Base-by-base conservation (phyloP, 2,888 invertebrate genomes). In the Melikaiella ostensackeni region DNA sequence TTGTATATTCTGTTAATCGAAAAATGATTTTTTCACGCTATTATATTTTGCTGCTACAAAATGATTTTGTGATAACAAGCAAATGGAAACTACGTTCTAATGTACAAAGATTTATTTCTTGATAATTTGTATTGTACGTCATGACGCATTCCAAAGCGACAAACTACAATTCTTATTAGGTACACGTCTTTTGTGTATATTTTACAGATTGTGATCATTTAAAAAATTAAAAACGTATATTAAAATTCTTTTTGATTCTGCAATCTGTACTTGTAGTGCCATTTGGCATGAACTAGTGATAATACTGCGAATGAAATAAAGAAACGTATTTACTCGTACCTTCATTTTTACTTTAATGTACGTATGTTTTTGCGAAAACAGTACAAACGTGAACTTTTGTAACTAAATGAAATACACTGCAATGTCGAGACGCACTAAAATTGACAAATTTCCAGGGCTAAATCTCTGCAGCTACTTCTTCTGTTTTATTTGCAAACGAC, bases 281-380 rank as follows among this genome's bases (percentile, higher is more conserved):
- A 79, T 77, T 81, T 77, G 78, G 76, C 75, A 78, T 78, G 30
- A 74, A 75, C 75, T 79, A 62, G 66, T 74, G 57, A 62, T 61
- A 75, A 77, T 77, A 77, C 78, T 79, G 77, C 79, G 74, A 79
- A 78, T 63, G 33, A 75, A 78, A 77, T 80, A 35, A 82, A 82
- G 79, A 80, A 80, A 79, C 75, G 78, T 77, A 80, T 82, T 82
- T 80, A 73, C 77, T 80, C 76, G 57, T 82, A 79, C 78, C 13
- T 66, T 64, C 59, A 30, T 64, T 74, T 50, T 73, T n/a, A 35
- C 1, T 55, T 27, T 33, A 74, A 73, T 30, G 38, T 9, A 42
- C 24, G 57, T 27, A 59, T 59, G 24, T 6, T 16, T 59, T 21
- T 21, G 24, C 24, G 24, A 21, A 16, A 59, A 13, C 57, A 59